A percentile compares a stretch with the other conserved stretches of the same genome.
Evolutionary conservation across 2,888 invertebrate species (phyloP).

Genomic region (Eristalis tenax): DNA sequence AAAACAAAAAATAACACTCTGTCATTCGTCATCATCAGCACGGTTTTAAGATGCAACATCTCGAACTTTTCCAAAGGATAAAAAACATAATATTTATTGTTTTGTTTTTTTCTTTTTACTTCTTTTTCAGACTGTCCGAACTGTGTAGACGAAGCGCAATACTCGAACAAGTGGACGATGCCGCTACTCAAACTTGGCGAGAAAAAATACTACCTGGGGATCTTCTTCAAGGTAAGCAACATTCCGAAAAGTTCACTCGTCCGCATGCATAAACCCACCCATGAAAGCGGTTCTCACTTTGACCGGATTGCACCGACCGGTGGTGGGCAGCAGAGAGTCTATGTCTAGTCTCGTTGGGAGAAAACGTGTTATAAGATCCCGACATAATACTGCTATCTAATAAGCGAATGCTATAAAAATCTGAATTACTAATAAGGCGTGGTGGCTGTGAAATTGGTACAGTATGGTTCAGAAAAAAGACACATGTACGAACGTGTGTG

Average conservation of each 20-base stretch:
- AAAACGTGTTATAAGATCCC: constrained; percentile 37
- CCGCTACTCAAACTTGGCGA: constrained; percentile 93
- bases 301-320: constrained; percentile 22
- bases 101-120: constrained; percentile 8
- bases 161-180: constrained; percentile 93
- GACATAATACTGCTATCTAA: background rate
- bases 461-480: constrained; percentile 22
- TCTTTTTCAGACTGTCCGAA: constrained; percentile 88
- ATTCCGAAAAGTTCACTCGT: constrained; percentile 74
- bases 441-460: background rate
- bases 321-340: background rate
- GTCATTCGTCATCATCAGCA: constrained; percentile 10
- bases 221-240: constrained; percentile 93
- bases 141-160: constrained; percentile 88
- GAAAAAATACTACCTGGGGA: constrained; percentile 94
- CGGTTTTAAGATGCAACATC: background rate
- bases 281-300: constrained; percentile 46
- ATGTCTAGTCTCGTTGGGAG: constrained; percentile 15
- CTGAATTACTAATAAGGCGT: background rate
- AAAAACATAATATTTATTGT: background rate
- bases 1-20: no score
- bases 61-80: background rate
- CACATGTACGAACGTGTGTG: no score
- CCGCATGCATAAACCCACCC: constrained; percentile 1
- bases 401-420: background rate